These are phyloP conservation scores for Corapipo altera DNA, from an alignment of 2,113 vertebrate species.

Conservation along the genomic window DNA sequence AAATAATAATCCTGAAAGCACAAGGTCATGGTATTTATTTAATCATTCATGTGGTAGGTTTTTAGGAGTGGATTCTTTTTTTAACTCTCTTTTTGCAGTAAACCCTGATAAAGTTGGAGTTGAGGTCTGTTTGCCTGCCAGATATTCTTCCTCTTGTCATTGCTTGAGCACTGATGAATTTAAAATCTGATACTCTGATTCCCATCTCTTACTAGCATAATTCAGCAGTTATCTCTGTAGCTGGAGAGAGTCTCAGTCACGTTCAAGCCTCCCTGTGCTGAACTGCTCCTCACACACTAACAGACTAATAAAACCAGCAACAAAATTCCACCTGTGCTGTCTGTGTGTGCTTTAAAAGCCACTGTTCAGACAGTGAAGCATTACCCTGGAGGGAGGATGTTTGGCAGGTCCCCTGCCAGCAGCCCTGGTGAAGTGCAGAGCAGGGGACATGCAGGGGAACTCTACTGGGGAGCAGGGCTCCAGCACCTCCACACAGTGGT, in stretches of 20 bases:
- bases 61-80: background rate
- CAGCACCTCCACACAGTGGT: fast-evolving
- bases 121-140: background rate
- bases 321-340: background rate
- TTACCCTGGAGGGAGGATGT: fast-evolving
- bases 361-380: background rate
- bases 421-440: background rate
- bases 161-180: background rate
- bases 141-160: background rate
- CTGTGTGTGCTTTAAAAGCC: background rate
- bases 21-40: background rate
- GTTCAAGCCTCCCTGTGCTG: background rate
- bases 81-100: background rate
- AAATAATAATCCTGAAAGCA: background rate
- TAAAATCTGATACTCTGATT: background rate
- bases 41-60: background rate
- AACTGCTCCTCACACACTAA: background rate
- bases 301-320: background rate
- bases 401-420: background rate
- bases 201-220: background rate
- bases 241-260: background rate
- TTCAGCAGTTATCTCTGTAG: background rate
- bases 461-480: background rate
- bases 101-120: background rate
- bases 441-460: fast-evolving